phyloP scores from a whole-genome alignment of 2,113 vertebrate genomes.

The Odobenus rosmarus region DNA sequence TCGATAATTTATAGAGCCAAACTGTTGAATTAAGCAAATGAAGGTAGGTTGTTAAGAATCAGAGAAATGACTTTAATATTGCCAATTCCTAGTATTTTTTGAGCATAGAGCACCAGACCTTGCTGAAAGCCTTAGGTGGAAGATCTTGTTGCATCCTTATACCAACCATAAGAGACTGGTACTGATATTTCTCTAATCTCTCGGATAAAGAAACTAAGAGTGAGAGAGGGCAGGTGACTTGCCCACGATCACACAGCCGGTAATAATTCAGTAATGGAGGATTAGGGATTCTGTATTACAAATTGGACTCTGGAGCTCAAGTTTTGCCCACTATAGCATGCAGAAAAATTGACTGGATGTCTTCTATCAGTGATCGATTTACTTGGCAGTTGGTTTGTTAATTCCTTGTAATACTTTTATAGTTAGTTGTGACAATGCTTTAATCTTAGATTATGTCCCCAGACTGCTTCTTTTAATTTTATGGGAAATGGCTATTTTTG shows the following conservation, averaged over 20 bases:
- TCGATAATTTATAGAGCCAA: neutral
- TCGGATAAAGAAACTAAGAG: neutral
- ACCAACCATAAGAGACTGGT: neutral
- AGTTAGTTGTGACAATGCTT: slow-evolving; percentile 60
- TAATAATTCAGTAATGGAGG: neutral
- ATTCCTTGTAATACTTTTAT: slow-evolving; percentile 50
- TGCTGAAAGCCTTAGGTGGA: neutral
- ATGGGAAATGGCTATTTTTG: slow-evolving; percentile 70
- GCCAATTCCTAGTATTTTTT: neutral
- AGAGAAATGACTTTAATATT: neutral
- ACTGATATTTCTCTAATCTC: neutral
- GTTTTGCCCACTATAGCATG: neutral
- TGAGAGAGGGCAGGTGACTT: neutral
- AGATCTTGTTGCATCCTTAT: neutral
- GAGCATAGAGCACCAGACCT: neutral
- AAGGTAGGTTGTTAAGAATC: neutral
- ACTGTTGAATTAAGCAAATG: neutral
- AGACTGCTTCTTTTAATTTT: slow-evolving; percentile 70
- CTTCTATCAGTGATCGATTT: neutral
- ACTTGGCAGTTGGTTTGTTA: neutral
- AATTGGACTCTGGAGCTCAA: neutral
- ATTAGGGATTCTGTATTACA: neutral
- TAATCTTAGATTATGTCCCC: slow-evolving; percentile 48
- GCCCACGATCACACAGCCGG: neutral
- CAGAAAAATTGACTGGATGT: neutral